These are phyloP conservation scores for Chelon auratus DNA, from an alignment of 2,797 vertebrate species.

Conservation along the genomic window DNA sequence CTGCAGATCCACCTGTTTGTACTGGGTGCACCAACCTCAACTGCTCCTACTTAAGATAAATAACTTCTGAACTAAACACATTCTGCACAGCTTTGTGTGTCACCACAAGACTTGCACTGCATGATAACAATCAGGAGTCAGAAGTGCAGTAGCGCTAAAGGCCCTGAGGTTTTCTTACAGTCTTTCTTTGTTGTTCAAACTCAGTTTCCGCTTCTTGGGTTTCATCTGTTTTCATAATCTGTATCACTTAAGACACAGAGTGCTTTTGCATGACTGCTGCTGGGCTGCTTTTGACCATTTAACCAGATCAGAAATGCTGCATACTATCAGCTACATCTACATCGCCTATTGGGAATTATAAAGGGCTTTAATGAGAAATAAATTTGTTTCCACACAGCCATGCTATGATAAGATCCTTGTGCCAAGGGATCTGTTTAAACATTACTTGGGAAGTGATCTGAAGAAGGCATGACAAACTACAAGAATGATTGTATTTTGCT, in stretches of 20 bases:
- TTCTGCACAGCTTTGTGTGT: conserved; percentile 21
- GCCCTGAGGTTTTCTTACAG: conserved; percentile 48
- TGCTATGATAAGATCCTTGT: conserved; percentile 14
- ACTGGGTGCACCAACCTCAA: conserved; percentile 11
- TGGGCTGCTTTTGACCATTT: conserved; percentile 3
- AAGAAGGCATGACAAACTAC: conserved; percentile 24
- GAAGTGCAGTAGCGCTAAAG: conserved; percentile 52
- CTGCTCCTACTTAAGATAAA: conserved; percentile 38
- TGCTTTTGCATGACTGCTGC: conserved; percentile 17
- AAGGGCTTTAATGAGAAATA: conserved; percentile 15
- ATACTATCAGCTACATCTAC: conserved; percentile 44
- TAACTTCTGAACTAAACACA: conserved; percentile 13
- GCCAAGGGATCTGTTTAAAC: conserved; percentile 50
- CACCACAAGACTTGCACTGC: neutral
- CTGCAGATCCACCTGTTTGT: conserved; percentile 40
- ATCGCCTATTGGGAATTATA: conserved; percentile 22
- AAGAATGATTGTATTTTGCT: conserved; percentile 38
- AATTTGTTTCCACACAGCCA: neutral
- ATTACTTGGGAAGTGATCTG: conserved; percentile 19
- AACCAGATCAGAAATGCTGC: conserved; percentile 5
- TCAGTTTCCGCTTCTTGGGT: conserved; percentile 51
- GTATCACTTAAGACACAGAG: conserved; percentile 56
- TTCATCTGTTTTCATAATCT: conserved; percentile 72
- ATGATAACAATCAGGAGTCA: conserved; percentile 59
- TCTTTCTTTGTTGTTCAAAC: conserved; percentile 60